A percentile compares a stretch with the other conserved stretches of the same genome.
phyloP scores from a whole-genome alignment of 2,888 invertebrate species.

The Xanthia togata region DNA sequence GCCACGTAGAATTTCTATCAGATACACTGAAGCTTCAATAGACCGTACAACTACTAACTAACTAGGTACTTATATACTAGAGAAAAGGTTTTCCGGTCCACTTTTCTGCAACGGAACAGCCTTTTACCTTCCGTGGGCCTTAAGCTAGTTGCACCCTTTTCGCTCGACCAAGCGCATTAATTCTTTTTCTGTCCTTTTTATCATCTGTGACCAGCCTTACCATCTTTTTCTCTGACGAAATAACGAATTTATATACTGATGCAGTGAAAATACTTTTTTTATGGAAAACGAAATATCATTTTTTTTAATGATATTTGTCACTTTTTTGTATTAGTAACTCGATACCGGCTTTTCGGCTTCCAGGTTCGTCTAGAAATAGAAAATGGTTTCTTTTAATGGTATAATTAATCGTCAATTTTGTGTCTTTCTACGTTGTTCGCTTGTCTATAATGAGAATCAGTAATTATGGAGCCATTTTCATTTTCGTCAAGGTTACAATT shows the following conservation, averaged over 20 bases:
- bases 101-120: slow-evolving; percentile 31
- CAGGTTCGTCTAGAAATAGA: neutral
- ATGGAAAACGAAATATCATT: neutral
- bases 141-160: slow-evolving; percentile 45
- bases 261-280: slow-evolving; percentile 12
- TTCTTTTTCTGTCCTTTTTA: slow-evolving; percentile 26
- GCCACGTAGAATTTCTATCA: neutral
- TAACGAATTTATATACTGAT: slow-evolving; percentile 31
- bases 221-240: slow-evolving; percentile 22
- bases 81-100: slow-evolving; percentile 47
- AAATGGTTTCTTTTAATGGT: slow-evolving; percentile 28
- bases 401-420: slow-evolving; percentile 32
- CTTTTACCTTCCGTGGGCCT: slow-evolving; percentile 42
- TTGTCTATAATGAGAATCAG: neutral
- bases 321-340: slow-evolving; percentile 10
- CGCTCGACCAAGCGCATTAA: slow-evolving; percentile 51
- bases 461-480: slow-evolving; percentile 5
- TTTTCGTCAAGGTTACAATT: neutral
- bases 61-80: neutral
- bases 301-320: neutral
- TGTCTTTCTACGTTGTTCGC: slow-evolving; percentile 9
- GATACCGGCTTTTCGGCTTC: slow-evolving; percentile 16
- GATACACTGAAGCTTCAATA: slow-evolving; percentile 6
- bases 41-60: neutral
- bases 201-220: slow-evolving; percentile 30